phyloP scores from a whole-genome alignment of 1,140 invertebrate species.

The Orchesella cincta region DNA sequence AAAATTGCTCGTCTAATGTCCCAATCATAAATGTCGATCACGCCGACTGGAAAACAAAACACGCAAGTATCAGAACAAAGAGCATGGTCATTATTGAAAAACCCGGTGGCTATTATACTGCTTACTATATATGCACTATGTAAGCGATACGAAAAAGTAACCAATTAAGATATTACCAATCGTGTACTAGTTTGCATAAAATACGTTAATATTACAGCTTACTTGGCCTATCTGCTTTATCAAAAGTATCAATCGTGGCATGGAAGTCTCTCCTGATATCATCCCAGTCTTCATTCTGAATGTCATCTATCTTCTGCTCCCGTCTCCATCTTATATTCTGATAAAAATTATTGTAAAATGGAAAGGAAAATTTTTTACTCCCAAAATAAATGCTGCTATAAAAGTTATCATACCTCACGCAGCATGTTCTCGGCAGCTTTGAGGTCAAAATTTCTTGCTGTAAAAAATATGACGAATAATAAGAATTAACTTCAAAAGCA shows the following conservation, averaged over 20 bases:
- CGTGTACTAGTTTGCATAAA: too few species aligned
- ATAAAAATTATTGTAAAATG: not conserved
- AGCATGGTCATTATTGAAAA: too few species aligned
- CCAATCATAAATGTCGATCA: slow-evolving; percentile 12
- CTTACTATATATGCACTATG: too few species aligned
- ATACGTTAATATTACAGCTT: not conserved
- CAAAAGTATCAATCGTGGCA: not conserved
- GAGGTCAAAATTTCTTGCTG: not conserved
- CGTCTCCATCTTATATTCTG: slow-evolving; percentile 18
- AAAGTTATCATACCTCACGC: not conserved
- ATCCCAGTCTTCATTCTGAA: slow-evolving; percentile 7
- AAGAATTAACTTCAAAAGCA: not conserved
- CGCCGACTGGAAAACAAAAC: not conserved
- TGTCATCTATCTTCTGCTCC: not conserved
- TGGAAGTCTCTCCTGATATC: not conserved
- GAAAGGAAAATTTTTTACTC: not conserved
- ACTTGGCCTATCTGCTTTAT: not conserved
- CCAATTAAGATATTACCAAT: too few species aligned
- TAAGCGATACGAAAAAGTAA: too few species aligned
- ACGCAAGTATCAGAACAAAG: too few species aligned
- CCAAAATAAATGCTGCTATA: not conserved
- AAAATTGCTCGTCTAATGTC: not conserved
- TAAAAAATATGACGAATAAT: not conserved
- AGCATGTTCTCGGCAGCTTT: slow-evolving; percentile 17
- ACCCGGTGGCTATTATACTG: too few species aligned